A percentile compares a stretch with the other conserved stretches of the same genome.
phyloP scores from a whole-genome alignment of 1,140 invertebrate genomes.

The Drosophila micromelanica region DNA sequence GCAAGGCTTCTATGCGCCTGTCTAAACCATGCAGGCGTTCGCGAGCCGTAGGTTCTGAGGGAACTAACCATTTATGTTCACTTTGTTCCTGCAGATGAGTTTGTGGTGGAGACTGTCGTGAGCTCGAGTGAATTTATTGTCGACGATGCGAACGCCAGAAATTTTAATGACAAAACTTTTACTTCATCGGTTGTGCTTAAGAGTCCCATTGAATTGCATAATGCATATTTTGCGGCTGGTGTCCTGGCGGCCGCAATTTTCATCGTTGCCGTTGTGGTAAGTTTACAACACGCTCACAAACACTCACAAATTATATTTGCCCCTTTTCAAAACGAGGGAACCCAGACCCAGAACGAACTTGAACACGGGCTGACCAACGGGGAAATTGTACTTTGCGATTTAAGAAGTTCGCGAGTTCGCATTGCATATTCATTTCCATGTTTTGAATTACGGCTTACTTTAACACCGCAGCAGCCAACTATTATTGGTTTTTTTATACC shows the following conservation, averaged over 20 bases:
- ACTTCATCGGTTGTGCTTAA: conserved; percentile 84
- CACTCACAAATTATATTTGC: conserved; percentile 27
- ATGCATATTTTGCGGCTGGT: conserved; percentile 90
- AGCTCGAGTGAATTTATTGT: conserved; percentile 85
- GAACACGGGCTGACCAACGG: conserved; percentile 41
- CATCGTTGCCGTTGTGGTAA: conserved; percentile 89
- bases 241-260: conserved; percentile 88
- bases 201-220: conserved; percentile 86
- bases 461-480: conserved; percentile 32
- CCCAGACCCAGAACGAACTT: conserved; percentile 4
- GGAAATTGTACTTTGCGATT: conserved; percentile 74
- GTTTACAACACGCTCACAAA: conserved; percentile 59
- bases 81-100: conserved; percentile 85
- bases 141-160: conserved; percentile 86
- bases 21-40: conserved; percentile 6
- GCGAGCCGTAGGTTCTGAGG: neutral
- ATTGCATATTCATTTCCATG: conserved; percentile 78
- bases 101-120: conserved; percentile 88
- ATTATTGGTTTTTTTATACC: conserved; percentile 30
- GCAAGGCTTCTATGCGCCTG: conserved; percentile 8
- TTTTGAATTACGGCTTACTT: conserved; percentile 35
- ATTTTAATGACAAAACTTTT: conserved; percentile 88
- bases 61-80: conserved; percentile 54
- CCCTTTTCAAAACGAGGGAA: neutral
- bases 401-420: conserved; percentile 50